phyloP scores from a whole-genome alignment of 1,140 invertebrate genomes.

The Daktulosphaira vitifoliae region DNA sequence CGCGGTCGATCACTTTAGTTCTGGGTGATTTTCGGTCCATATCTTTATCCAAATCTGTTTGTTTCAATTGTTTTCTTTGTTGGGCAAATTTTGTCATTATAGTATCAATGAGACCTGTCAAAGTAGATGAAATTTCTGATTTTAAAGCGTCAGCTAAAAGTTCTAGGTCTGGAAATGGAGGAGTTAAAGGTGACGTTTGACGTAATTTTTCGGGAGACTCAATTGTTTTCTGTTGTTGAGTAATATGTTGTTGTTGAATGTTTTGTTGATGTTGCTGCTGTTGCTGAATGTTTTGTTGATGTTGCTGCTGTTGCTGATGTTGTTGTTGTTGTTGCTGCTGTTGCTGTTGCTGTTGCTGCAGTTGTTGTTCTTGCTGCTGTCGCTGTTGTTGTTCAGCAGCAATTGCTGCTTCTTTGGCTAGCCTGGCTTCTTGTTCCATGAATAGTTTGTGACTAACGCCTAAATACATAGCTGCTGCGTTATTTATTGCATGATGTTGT shows the following conservation, averaged over 20 bases:
- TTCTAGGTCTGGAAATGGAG: slow-evolving; percentile 66
- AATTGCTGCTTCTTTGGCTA: slow-evolving; percentile 55
- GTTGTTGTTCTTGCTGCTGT: slow-evolving; percentile 43
- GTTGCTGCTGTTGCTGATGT: slow-evolving; percentile 48
- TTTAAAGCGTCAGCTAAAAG: slow-evolving; percentile 80
- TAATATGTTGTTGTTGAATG: slow-evolving; percentile 35
- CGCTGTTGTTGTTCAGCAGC: slow-evolving; percentile 47
- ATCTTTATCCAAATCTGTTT: slow-evolving; percentile 70
- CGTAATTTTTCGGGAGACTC: neutral
- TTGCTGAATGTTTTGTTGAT: slow-evolving; percentile 44
- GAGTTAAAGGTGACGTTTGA: neutral
- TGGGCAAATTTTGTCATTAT: slow-evolving; percentile 77
- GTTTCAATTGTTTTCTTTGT: slow-evolving; percentile 59
- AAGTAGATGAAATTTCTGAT: slow-evolving; percentile 73
- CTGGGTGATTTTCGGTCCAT: slow-evolving; percentile 73
- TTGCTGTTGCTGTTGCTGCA: slow-evolving; percentile 42
- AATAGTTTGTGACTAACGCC: slow-evolving; percentile 62
- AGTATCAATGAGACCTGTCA: slow-evolving; percentile 78
- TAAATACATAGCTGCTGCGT: slow-evolving; percentile 65
- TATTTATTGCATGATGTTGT: slow-evolving; percentile 48
- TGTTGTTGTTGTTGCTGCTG: slow-evolving; percentile 47
- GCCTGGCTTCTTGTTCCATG: slow-evolving; percentile 62
- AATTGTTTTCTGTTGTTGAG: neutral
- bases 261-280: slow-evolving; percentile 42
- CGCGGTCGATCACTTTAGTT: slow-evolving; percentile 64